Percentiles rank a stretch among this genome's conserved stretches.
These are phyloP conservation scores for Narcine bancroftii DNA, from an alignment of 2,113 vertebrate genomes.

Conservation along the genomic window DNA sequence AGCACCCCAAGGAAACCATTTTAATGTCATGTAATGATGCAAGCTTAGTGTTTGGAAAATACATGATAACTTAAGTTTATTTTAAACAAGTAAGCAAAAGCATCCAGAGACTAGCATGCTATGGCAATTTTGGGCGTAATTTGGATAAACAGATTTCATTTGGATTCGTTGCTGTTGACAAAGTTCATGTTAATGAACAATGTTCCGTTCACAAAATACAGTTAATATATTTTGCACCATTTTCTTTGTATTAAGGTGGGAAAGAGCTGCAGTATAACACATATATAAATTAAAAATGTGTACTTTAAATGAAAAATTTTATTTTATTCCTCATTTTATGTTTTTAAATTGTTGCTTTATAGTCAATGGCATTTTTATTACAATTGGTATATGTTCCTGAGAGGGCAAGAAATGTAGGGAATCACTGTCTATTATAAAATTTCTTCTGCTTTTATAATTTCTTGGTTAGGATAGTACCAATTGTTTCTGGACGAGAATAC, in stretches of 20 bases:
- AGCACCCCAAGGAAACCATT: no score
- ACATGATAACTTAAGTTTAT: not conserved
- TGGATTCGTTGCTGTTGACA: not conserved
- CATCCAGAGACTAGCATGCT: not conserved
- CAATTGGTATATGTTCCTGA: not conserved
- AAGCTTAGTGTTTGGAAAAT: not conserved
- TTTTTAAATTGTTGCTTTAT: not conserved
- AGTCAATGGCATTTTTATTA: not conserved
- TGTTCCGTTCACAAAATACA: not conserved
- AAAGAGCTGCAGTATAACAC: not conserved
- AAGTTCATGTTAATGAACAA: not conserved
- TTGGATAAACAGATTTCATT: not conserved
- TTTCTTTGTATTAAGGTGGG: not conserved
- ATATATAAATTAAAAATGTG: not conserved
- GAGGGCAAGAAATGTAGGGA: not conserved
- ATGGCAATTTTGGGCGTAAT: not conserved
- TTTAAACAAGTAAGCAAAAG: not conserved
- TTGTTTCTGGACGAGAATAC: not conserved
- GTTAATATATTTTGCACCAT: not conserved
- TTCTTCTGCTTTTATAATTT: not conserved
- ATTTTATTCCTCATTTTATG: not conserved
- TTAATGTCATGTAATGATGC: not conserved
- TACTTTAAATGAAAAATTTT: not conserved
- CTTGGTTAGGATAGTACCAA: not conserved
- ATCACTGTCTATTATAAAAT: not conserved